Evolutionary conservation across 2,113 vertebrate genomes (phyloP).

Genomic region (Phylloscopus whistleri): DNA sequence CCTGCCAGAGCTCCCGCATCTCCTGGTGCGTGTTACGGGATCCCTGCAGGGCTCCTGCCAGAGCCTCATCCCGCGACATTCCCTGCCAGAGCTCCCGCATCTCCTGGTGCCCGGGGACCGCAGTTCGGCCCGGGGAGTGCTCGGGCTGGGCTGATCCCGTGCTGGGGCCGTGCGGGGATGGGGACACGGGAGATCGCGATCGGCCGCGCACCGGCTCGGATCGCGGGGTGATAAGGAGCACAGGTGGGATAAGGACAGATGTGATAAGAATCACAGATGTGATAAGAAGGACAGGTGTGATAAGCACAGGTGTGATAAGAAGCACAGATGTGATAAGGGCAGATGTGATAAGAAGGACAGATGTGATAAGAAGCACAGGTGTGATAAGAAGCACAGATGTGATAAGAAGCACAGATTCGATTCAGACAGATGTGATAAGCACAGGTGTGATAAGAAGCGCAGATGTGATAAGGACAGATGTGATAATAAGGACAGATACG

Average conservation of each 20-base stretch:
- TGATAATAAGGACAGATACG: not conserved
- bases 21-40: fast-evolving
- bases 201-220: not conserved
- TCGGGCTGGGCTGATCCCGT: not conserved
- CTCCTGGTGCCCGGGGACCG: not conserved
- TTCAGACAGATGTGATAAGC: not conserved
- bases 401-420: no score
- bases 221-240: not conserved
- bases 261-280: not conserved
- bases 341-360: no score
- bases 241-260: no score
- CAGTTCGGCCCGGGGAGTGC: fast-evolving
- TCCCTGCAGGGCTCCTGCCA: not conserved
- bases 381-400: not conserved
- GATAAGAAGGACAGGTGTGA: no score
- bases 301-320: no score
- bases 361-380: not conserved
- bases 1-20: no score
- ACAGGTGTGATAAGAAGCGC: not conserved
- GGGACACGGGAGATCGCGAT: not conserved
- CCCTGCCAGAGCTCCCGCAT: not conserved
- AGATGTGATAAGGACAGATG: no score
- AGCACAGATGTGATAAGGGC: not conserved
- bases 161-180: not conserved
- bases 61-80: not conserved